Evolutionary conservation across 2,797 vertebrate genomes (phyloP).

Genomic region (Botia almorhae): DNA sequence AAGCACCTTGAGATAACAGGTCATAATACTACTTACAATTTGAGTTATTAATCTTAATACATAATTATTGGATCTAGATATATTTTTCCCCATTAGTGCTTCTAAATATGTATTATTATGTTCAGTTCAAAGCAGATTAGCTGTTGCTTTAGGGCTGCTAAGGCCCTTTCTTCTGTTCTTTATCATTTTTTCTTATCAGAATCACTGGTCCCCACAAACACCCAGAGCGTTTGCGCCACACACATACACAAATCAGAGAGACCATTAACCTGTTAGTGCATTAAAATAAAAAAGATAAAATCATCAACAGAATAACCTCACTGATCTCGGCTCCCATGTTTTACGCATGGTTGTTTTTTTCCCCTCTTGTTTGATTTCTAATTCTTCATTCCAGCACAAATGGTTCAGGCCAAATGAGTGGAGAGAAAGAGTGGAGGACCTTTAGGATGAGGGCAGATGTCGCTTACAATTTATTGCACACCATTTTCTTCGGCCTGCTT

Average conservation of each 20-base stretch:
- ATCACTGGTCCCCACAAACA: constrained; percentile 25
- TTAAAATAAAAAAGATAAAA: not conserved
- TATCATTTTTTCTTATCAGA: constrained; percentile 28
- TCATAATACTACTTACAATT: constrained; percentile 35
- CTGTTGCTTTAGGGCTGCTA: constrained; percentile 32
- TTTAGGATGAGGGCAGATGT: constrained; percentile 81
- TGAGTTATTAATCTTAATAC: constrained; percentile 39
- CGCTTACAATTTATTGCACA: constrained; percentile 90
- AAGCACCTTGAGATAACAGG: constrained; percentile 13
- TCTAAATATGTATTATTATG: constrained; percentile 33
- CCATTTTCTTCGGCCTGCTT: constrained; percentile 88
- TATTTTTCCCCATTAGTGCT: constrained; percentile 9
- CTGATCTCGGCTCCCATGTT: constrained; percentile 19
- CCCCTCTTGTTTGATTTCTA: constrained; percentile 1
- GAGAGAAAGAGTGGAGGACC: constrained; percentile 62
- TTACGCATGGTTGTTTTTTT: constrained; percentile 13
- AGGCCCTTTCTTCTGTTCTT: constrained; percentile 34
- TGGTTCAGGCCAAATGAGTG: constrained; percentile 18
- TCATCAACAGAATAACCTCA: not conserved
- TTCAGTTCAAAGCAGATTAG: constrained; percentile 36
- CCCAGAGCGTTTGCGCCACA: constrained; percentile 8
- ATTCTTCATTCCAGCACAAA: constrained; percentile 34
- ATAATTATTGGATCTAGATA: constrained; percentile 35
- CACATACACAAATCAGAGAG: not conserved
- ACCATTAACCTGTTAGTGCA: constrained; percentile 18